These are phyloP conservation scores for Blennius ocellaris DNA, from an alignment of 2,113 vertebrate species.

Conservation along the genomic window DNA sequence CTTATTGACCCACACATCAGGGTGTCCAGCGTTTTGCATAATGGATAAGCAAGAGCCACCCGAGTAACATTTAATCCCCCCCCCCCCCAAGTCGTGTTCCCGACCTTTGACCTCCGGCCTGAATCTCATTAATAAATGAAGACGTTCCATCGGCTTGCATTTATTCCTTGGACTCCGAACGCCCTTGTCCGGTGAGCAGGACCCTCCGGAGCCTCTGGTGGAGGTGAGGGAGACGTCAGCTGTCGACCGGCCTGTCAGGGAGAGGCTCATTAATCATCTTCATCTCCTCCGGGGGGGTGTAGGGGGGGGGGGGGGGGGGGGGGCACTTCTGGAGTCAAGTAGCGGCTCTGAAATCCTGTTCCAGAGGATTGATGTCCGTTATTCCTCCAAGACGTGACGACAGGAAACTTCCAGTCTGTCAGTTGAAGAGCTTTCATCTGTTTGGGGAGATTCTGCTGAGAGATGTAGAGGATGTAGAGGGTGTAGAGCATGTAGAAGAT, in stretches of 20 bases:
- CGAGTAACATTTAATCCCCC: too few species aligned
- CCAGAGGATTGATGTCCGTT: constrained; percentile 45
- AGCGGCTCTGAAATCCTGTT: constrained; percentile 27
- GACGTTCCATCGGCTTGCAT: background rate
- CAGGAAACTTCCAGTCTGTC: constrained; percentile 30
- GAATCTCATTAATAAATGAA: constrained; percentile 2
- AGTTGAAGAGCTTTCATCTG: constrained; percentile 33
- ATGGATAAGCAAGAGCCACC: too few species aligned
- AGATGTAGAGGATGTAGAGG: too few species aligned
- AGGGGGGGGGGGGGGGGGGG: too few species aligned
- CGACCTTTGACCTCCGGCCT: too few species aligned
- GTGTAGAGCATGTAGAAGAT: too few species aligned
- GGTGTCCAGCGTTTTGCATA: too few species aligned
- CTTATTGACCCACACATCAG: too few species aligned
- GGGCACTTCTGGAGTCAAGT: constrained; percentile 42
- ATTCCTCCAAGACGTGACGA: constrained; percentile 47
- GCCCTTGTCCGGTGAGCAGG: constrained; percentile 44
- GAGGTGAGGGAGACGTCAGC: constrained; percentile 56
- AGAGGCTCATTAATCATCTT: constrained; percentile 66
- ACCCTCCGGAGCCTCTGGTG: constrained; percentile 38
- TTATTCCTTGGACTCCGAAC: constrained; percentile 9
- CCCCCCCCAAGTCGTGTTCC: too few species aligned
- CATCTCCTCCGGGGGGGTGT: constrained; percentile 52
- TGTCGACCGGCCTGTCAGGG: constrained; percentile 59
- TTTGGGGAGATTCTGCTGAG: too few species aligned